Percentiles rank a stretch among this genome's conserved stretches.
Conservation (phyloP, 2,888 invertebrate species). For the Morpho helenor region DNA sequence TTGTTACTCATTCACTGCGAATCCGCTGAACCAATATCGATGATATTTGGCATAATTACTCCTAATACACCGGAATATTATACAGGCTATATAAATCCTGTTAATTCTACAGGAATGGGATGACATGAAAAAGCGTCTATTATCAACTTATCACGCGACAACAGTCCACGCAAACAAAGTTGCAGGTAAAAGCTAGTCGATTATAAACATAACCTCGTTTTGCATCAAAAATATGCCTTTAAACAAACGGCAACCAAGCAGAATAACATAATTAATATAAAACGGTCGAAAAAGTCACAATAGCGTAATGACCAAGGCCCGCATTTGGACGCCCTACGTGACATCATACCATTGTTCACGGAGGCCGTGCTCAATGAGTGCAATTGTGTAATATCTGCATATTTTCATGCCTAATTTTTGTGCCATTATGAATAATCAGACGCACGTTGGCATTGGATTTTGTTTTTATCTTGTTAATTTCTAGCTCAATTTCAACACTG, state of each 20-base stretch:
- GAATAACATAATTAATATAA: slow-evolving; percentile 14
- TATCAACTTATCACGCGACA: too few relatives aligned
- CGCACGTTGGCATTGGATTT: background rate
- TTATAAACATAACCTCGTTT: too few relatives aligned
- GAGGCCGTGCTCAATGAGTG: slow-evolving; percentile 29
- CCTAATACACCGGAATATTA: too few relatives aligned
- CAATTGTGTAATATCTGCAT: slow-evolving; percentile 26
- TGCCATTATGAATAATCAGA: slow-evolving; percentile 7
- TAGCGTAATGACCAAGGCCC: slow-evolving; percentile 28
- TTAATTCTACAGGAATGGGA: too few relatives aligned
- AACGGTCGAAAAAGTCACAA: slow-evolving; percentile 25
- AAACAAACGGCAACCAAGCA: background rate
- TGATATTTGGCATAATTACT: too few relatives aligned
- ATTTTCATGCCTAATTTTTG: slow-evolving; percentile 19
- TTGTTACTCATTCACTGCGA: too few relatives aligned
- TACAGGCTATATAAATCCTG: too few relatives aligned
- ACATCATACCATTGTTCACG: slow-evolving; percentile 33
- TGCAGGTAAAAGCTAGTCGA: too few relatives aligned
- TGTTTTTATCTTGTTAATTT: slow-evolving; percentile 7
- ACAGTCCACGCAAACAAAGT: too few relatives aligned
- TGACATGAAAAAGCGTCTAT: too few relatives aligned
- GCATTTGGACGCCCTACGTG: slow-evolving; percentile 28
- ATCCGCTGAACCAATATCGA: too few relatives aligned
- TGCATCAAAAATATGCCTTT: too few relatives aligned
- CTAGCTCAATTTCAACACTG: background rate